These are phyloP conservation scores for Ceyx melanurus DNA, from an alignment of 2,113 vertebrate genomes.

Conservation along the genomic window DNA sequence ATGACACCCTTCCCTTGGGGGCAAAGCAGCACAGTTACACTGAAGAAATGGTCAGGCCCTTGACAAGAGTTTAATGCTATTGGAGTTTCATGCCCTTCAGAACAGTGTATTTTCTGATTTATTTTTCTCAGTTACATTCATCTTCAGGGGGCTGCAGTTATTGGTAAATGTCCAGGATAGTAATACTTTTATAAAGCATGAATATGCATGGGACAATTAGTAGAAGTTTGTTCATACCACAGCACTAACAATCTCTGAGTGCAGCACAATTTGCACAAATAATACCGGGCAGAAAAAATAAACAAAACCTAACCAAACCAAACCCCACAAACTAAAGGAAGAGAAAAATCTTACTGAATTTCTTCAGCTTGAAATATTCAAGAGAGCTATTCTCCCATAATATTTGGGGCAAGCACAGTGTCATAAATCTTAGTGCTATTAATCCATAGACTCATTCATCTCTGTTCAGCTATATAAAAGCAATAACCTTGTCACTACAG, in stretches of 20 bases:
- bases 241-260: not conserved
- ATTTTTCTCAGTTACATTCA: not conserved
- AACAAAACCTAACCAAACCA: too few relatives aligned
- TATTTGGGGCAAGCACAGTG: constrained; percentile 62
- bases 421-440: constrained; percentile 72
- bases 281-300: not conserved
- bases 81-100: not conserved
- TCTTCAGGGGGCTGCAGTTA: not conserved
- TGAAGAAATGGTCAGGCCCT: not conserved
- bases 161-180: not conserved
- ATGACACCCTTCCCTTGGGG: not conserved
- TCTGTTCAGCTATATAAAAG: constrained; percentile 68
- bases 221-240: not conserved
- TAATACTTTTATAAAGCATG: not conserved
- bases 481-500: constrained; percentile 70
- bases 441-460: constrained; percentile 67
- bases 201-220: not conserved
- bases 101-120: not conserved
- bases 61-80: not conserved
- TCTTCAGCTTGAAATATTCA: constrained; percentile 61
- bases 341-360: constrained; percentile 48
- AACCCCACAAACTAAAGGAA: not conserved
- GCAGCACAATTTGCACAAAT: not conserved
- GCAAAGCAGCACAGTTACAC: not conserved
- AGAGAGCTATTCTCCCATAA: constrained; percentile 31